Conservation (phyloP, 2,888 invertebrate genomes). For the Idaea aversata region DNA sequence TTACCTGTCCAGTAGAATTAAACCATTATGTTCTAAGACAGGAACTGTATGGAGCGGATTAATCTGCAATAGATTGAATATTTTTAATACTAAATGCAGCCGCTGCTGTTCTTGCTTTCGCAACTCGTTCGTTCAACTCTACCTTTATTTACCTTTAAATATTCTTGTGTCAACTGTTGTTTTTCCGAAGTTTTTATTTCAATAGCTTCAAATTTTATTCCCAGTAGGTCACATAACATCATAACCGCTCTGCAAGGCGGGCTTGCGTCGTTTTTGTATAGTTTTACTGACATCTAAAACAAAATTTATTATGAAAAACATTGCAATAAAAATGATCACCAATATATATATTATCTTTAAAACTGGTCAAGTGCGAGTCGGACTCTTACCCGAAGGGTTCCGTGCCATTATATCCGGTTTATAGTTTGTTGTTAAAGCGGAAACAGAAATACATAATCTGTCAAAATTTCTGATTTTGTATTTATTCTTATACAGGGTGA, state of each 20-base stretch:
- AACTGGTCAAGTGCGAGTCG: background rate
- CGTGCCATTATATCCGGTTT: too few species aligned
- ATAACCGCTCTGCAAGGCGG: conserved; percentile 52
- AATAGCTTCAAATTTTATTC: conserved; percentile 41
- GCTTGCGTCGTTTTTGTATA: conserved; percentile 50
- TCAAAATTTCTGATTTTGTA: too few species aligned
- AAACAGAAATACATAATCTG: too few species aligned
- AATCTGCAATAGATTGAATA: conserved; percentile 54
- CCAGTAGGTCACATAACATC: conserved; percentile 50
- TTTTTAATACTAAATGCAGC: conserved; percentile 6
- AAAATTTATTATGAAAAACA: conserved; percentile 4
- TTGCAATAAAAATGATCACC: background rate
- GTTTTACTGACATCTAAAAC: conserved; percentile 51
- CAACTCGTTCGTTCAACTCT: too few species aligned
- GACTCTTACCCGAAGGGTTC: too few species aligned
- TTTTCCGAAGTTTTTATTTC: conserved; percentile 43
- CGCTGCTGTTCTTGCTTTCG: too few species aligned
- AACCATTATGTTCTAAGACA: conserved; percentile 74
- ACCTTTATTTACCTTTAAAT: conserved; percentile 50
- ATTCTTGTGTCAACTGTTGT: conserved; percentile 60
- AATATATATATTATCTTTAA: too few species aligned
- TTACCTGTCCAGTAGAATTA: conserved; percentile 60
- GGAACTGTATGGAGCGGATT: conserved; percentile 81
- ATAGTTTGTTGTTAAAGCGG: too few species aligned
- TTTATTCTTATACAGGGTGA: too few species aligned